Conservation (phyloP, 2,113 vertebrate genomes). For the Nannospalax galili region DNA sequence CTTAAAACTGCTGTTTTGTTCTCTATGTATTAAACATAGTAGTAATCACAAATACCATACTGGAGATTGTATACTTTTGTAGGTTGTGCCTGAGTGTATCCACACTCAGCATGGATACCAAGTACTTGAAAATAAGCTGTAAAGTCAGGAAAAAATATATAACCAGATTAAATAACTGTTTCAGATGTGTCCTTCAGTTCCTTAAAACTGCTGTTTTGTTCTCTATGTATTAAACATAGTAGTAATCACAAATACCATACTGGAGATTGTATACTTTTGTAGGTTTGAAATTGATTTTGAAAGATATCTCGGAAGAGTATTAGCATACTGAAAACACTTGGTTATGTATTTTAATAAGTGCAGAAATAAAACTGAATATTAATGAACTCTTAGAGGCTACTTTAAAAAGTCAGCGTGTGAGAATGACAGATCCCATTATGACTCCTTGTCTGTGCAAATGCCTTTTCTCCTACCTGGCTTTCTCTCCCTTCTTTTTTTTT, state of each 20-base stretch:
- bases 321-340: conserved; percentile 9
- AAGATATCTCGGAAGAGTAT: background rate
- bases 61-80: background rate
- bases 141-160: background rate
- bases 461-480: background rate
- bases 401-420: background rate
- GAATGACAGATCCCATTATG: background rate
- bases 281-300: conserved; percentile 61
- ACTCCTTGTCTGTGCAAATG: background rate
- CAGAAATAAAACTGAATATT: background rate
- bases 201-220: conserved; percentile 46
- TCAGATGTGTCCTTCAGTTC: background rate
- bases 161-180: background rate
- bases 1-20: conserved; percentile 46
- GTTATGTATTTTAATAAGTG: conserved; percentile 24
- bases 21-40: background rate
- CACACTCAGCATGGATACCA: background rate
- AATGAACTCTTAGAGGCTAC: conserved; percentile 2
- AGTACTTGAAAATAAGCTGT: conserved; percentile 26
- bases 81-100: background rate
- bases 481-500: background rate
- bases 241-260: background rate
- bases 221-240: background rate
- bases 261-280: background rate
- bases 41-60: background rate